Base-by-base conservation (phyloP, 2,797 vertebrate species). In the Enteromius thamalakanensis region DNA sequence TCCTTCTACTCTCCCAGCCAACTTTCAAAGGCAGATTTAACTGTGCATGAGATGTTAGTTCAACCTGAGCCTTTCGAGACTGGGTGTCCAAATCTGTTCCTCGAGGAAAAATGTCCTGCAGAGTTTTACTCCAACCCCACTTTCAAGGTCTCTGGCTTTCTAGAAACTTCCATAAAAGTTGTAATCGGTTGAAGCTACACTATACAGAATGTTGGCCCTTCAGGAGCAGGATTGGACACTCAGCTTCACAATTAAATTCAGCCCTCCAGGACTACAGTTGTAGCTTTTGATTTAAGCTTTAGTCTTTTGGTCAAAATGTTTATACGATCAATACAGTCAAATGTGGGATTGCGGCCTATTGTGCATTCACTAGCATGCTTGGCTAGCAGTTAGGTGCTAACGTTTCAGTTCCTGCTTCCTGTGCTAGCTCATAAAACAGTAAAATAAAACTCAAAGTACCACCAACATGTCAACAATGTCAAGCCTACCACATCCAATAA, bases 401-500 rank as follows among this genome's bases (percentile, higher is more conserved):
- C 70, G 0, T 78, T 60, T 81, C 78, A 83, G 34, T 81, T 81
- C 68, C 62, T 76, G 69, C 79, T 82, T 88, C 81, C 79, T 86
- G 81, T 82, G 65, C 69, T 85, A 82, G 67, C 75, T 85, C 81
- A 87, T 89, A 87, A 85, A 87, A 80, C 83, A 75, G 21, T 86
- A 80, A 85, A 87, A 84, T 60, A 45, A 77, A 84, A 69, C 79
- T 40, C 79, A 69, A 74, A 62, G 49, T 76, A 83, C 53, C 60
- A 77, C 79, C 77, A 76, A 65, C 76, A 85, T 62, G 71, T 86
- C 67, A 75, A 62, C 75, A 84, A 86, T 75, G 81, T 86, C 81
- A 80, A 80, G 84, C 79, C 79, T 71, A 68, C 64, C 68, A 58
- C 71, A 62, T 80, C 49, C 81, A 90, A 86, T 88, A 90, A 91